Evolutionary conservation across 2,113 vertebrate genomes (phyloP).

Genomic region (Naja naja): DNA sequence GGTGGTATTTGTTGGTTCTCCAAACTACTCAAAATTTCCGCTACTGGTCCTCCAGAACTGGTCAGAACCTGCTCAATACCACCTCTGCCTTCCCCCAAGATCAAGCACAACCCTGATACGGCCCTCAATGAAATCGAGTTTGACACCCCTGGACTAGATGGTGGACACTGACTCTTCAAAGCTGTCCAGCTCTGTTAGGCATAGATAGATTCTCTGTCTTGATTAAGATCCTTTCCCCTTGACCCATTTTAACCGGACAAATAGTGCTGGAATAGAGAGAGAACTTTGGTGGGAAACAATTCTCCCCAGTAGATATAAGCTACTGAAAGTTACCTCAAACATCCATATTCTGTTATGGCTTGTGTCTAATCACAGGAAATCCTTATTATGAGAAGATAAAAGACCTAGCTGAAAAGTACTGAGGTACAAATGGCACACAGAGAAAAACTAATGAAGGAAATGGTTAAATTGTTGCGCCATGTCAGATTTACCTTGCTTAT

Average conservation of each 20-base stretch:
- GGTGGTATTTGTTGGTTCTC: too few relatives aligned
- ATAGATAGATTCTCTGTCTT: neutral
- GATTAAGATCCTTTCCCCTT: neutral
- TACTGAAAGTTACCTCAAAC: neutral
- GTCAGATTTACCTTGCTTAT: neutral
- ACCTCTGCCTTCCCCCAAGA: too few relatives aligned
- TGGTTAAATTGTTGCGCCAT: neutral
- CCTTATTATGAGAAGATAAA: neutral
- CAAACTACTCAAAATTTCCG: too few relatives aligned
- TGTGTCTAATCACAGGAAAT: neutral
- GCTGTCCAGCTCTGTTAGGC: neutral
- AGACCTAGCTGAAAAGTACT: neutral
- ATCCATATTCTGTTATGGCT: neutral
- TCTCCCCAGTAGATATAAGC: neutral
- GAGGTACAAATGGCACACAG: neutral
- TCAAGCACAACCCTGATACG: too few relatives aligned
- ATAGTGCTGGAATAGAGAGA: neutral
- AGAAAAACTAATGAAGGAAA: neutral
- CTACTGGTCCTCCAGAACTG: too few relatives aligned
- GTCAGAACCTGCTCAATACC: too few relatives aligned
- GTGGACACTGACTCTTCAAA: neutral
- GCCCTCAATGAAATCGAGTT: too few relatives aligned
- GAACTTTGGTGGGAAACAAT: neutral
- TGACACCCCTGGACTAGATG: neutral
- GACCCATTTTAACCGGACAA: neutral